phyloP scores from a whole-genome alignment of 2,113 vertebrate species.

The Zosterops japonicus region DNA sequence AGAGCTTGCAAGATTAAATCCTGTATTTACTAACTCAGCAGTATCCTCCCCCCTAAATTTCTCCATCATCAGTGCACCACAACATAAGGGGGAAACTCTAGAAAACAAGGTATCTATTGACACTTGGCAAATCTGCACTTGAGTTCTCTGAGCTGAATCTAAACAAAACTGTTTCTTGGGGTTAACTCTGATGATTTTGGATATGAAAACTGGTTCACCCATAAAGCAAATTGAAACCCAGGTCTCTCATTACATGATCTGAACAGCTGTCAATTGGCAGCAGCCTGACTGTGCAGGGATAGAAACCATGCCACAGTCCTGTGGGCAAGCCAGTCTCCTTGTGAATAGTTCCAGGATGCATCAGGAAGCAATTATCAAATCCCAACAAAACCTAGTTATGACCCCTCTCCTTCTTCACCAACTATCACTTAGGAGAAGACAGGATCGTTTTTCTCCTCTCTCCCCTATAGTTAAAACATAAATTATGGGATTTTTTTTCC shows the following conservation, averaged over 20 bases:
- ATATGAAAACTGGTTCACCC: not conserved
- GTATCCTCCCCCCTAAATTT: not conserved
- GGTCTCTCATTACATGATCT: not conserved
- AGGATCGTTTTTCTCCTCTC: not conserved
- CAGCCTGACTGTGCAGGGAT: not conserved
- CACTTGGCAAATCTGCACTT: not conserved
- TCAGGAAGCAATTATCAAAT: conserved; percentile 30
- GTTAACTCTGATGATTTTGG: not conserved
- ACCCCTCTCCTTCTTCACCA: not conserved
- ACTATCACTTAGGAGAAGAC: conserved; percentile 15
- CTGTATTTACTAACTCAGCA: conserved; percentile 24
- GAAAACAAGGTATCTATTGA: not conserved
- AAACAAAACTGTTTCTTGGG: not conserved
- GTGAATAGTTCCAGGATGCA: not conserved
- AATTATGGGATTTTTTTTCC: not conserved
- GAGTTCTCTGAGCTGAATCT: not conserved
- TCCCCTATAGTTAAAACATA: conserved; percentile 6
- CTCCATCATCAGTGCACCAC: not conserved
- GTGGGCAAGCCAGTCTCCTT: not conserved
- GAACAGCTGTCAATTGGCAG: not conserved
- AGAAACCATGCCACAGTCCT: not conserved
- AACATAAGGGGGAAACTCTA: not conserved
- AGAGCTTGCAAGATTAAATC: conserved; percentile 14
- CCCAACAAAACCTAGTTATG: conserved; percentile 35
- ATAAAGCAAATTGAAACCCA: not conserved